Base-by-base conservation (phyloP, 2,113 vertebrate species). In the Cololabis saira region DNA sequence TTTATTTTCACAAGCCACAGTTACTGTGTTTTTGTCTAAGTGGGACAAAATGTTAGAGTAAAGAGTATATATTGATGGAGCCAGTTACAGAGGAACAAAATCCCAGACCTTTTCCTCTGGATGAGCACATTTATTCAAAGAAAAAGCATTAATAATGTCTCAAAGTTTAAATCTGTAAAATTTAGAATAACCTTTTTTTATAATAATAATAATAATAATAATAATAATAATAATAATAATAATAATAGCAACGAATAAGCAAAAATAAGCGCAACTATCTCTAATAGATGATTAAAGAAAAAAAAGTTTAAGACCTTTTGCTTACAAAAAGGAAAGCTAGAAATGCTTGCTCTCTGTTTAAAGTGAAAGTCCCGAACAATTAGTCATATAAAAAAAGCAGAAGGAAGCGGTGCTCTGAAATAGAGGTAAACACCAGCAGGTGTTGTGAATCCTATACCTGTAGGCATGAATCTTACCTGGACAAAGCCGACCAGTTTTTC, bases 401-500 rank as follows among this genome's bases (percentile, higher is more conserved):
- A 43, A 17, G 15, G 24, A 16, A 40, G 6, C 37, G 33, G 0
- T 19, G 40, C 30, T 44, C 37, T 12, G 15, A 42, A 11, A 10
- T 9, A 37, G 33, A 37, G 5, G 5, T 11, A 37, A 37, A 37
- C 33, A 37, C 33, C 33, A 37, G n/a, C 16, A 9, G 17, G 16
- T 10, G 4, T 17, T 45, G 16, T 17, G 14, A 9, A 17, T 45
- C 9, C 9, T 7, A 16, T 3, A 17, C 5, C 17, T 44, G 14
- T 44, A 9, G 8, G 16, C n/a, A 17, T 17, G 45, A 2, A 52
- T 67, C 90, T 90, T 88, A 98, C 97, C 95, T 97, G 91, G 97
- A 98, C 80, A 98, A 90, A 68, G 94, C 93, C 0, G 95, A 96
- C 96, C 96, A 98, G 87, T 95, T 94, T 87, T 94, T 96, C 66